Conservation (phyloP, 2,113 vertebrate genomes). For the Python bivittatus region DNA sequence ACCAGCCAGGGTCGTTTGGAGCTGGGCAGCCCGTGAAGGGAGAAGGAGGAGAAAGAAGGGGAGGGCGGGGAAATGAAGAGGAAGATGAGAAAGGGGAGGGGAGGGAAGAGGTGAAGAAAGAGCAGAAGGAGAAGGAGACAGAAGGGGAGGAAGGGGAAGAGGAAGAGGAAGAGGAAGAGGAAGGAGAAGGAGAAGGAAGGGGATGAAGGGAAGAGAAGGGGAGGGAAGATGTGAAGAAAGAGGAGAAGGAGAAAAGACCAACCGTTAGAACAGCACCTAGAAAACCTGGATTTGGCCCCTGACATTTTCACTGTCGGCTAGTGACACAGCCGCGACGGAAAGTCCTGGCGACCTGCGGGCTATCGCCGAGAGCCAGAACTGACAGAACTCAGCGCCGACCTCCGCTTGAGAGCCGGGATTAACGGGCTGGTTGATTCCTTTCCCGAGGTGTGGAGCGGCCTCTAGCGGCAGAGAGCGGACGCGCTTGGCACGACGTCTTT, state of each 20-base stretch:
- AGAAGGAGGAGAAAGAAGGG: fast-evolving
- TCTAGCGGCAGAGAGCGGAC: constrained; percentile 51
- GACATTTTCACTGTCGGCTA: background rate
- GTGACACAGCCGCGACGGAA: background rate
- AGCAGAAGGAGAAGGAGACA: no score
- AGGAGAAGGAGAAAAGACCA: background rate
- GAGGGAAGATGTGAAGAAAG: background rate
- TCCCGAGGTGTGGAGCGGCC: constrained; percentile 66
- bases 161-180: fast-evolving
- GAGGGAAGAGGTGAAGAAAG: no score
- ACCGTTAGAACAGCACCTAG: background rate
- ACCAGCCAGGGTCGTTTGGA: no score
- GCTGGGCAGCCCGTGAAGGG: background rate
- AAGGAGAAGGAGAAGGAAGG: no score
- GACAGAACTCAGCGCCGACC: background rate
- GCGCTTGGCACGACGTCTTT: background rate
- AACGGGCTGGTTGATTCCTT: constrained; percentile 27
- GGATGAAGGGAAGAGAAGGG: background rate
- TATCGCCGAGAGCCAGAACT: background rate
- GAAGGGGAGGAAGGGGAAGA: no score
- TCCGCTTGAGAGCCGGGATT: background rate
- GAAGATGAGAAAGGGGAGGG: no score
- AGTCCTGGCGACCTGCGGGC: background rate
- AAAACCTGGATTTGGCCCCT: background rate
- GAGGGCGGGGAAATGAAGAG: no score